phyloP scores from a whole-genome alignment of 2,113 vertebrate species.

The Elaphurus davidianus region DNA sequence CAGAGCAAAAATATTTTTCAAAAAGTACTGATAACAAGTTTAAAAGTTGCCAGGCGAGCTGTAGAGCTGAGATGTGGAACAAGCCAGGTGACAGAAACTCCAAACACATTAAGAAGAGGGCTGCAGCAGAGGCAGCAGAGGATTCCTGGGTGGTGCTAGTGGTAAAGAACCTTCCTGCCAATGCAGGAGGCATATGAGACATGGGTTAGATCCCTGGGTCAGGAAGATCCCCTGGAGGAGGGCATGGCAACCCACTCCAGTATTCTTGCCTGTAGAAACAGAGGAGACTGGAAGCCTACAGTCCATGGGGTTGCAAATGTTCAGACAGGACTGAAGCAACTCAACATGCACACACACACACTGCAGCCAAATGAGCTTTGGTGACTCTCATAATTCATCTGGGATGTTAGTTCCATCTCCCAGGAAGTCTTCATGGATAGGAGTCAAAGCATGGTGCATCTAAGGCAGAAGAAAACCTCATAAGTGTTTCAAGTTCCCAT shows the following conservation, averaged over 20 bases:
- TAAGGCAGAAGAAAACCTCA: neutral
- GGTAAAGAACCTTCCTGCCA: neutral
- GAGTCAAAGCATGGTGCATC: neutral
- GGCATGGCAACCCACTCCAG: neutral
- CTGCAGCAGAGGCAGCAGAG: neutral
- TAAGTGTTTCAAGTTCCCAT: neutral
- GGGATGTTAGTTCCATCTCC: neutral
- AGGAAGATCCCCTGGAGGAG: neutral
- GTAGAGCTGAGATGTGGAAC: neutral
- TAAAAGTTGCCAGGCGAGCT: neutral
- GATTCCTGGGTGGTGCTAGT: neutral
- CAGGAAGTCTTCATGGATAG: neutral
- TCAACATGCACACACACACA: fast-evolving
- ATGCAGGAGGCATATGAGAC: neutral
- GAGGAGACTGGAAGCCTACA: neutral
- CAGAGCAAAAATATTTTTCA: neutral
- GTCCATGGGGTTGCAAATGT: neutral
- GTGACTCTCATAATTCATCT: neutral
- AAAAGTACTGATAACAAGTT: neutral
- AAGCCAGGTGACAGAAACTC: neutral
- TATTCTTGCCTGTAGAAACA: neutral
- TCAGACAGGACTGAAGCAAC: neutral
- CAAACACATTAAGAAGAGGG: neutral
- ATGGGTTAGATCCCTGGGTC: neutral
- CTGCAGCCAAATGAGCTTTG: neutral